phyloP scores from a whole-genome alignment of 1,140 invertebrate genomes.

The Diorhabda carinulata region DNA sequence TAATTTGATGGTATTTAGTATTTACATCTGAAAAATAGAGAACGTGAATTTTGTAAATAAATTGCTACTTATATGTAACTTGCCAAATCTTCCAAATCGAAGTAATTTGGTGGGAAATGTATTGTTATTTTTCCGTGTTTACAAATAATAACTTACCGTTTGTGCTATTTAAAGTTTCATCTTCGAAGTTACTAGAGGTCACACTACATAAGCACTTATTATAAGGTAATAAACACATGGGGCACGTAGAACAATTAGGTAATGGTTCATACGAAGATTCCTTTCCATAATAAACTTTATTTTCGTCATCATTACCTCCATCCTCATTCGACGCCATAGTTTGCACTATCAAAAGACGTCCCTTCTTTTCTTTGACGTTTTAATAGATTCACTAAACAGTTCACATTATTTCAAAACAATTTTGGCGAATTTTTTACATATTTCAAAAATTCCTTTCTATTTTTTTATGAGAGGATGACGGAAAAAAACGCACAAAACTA shows the following conservation, averaged over 20 bases:
- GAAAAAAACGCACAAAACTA: conserved; percentile 26
- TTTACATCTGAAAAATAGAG: neutral
- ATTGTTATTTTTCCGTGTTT: conserved; percentile 18
- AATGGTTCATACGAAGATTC: conserved; percentile 8
- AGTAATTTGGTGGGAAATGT: neutral
- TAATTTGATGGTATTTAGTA: no score
- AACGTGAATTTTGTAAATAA: neutral
- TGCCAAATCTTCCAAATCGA: neutral
- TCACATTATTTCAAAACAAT: conserved; percentile 20
- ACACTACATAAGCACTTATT: conserved; percentile 29
- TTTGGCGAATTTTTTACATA: conserved; percentile 7
- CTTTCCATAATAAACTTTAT: conserved; percentile 30
- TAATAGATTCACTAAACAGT: neutral
- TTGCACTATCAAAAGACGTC: conserved; percentile 27
- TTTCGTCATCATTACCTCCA: conserved; percentile 30
- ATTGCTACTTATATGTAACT: neutral
- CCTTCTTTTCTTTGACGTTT: conserved; percentile 24
- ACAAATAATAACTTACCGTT: conserved; percentile 24
- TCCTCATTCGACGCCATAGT: conserved; percentile 38
- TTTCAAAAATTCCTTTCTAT: neutral
- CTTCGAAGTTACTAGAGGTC: conserved; percentile 18
- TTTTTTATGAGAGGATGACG: no score
- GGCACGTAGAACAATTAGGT: conserved; percentile 19
- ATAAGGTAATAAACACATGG: conserved; percentile 22
- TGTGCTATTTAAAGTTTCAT: conserved; percentile 25